A percentile compares a stretch with the other conserved stretches of the same genome.
These are phyloP conservation scores for Bradypus variegatus DNA, from an alignment of 2,797 vertebrate genomes.

Conservation along the genomic window DNA sequence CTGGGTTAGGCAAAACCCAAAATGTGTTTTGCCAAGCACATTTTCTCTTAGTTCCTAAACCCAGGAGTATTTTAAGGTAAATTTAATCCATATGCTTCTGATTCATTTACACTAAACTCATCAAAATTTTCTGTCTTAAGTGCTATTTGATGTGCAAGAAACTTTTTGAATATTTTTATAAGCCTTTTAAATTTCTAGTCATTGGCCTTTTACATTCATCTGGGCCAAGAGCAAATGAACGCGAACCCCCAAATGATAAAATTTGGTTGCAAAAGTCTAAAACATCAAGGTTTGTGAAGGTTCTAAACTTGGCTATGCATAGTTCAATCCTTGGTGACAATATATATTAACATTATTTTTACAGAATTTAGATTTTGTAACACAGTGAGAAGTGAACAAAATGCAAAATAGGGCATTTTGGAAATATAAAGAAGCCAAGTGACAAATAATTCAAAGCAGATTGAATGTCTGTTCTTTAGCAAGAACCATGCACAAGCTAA, in stretches of 20 bases:
- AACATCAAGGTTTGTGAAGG: slow-evolving; percentile 6
- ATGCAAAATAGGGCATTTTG: slow-evolving; percentile 58
- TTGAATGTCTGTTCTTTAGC: slow-evolving; percentile 61
- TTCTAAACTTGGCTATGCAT: slow-evolving; percentile 44
- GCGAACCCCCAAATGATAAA: neutral
- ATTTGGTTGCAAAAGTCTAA: slow-evolving; percentile 40
- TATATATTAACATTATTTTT: slow-evolving; percentile 55
- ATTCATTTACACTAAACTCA: slow-evolving; percentile 71
- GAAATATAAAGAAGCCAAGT: slow-evolving; percentile 67
- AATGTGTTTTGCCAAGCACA: slow-evolving; percentile 71
- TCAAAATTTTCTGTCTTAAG: slow-evolving; percentile 67
- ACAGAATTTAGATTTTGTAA: slow-evolving; percentile 59
- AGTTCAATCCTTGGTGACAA: slow-evolving; percentile 26
- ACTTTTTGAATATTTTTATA: slow-evolving; percentile 64
- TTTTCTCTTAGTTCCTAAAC: slow-evolving; percentile 71
- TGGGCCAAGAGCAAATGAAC: slow-evolving; percentile 48
- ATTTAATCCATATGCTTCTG: slow-evolving; percentile 71
- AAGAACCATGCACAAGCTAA: slow-evolving; percentile 54
- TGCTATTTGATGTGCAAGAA: slow-evolving; percentile 65
- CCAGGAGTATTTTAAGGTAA: slow-evolving; percentile 72
- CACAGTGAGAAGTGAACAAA: slow-evolving; percentile 60
- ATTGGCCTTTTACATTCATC: slow-evolving; percentile 33
- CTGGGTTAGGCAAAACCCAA: slow-evolving; percentile 70
- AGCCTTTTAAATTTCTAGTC: slow-evolving; percentile 47
- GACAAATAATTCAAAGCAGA: slow-evolving; percentile 68